A percentile compares a stretch with the other conserved stretches of the same genome.
Conservation (phyloP, 2,113 vertebrate genomes). For the Thalassoma bifasciatum region DNA sequence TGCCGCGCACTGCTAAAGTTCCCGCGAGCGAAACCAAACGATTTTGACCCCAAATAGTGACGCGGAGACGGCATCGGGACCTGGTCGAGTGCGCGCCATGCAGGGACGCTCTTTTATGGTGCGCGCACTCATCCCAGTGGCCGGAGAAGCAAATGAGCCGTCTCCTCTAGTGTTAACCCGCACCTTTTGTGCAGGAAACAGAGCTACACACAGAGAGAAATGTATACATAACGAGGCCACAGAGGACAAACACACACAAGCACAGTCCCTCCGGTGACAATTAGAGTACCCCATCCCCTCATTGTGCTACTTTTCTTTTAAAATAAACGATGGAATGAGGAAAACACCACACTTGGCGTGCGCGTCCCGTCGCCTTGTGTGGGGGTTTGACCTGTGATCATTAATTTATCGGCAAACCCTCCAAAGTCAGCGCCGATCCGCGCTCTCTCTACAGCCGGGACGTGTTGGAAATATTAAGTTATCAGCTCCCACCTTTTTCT, state of each 20-base stretch:
- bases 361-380: constrained; percentile 27
- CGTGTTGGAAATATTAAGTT: constrained; percentile 78
- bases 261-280: constrained; percentile 18
- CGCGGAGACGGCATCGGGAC: neutral
- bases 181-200: constrained; percentile 73
- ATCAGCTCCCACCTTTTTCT: constrained; percentile 68
- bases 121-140: constrained; percentile 37
- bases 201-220: constrained; percentile 25
- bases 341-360: neutral
- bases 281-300: neutral
- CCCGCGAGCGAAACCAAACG: neutral
- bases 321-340: neutral
- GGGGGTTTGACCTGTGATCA: constrained; percentile 35
- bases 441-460: constrained; percentile 42
- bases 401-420: constrained; percentile 49
- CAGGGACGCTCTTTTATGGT: constrained; percentile 48
- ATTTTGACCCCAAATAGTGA: neutral
- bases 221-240: constrained; percentile 8
- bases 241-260: constrained; percentile 18
- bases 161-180: constrained; percentile 47
- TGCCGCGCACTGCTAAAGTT: constrained; percentile 37
- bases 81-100: constrained; percentile 26
- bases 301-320: constrained; percentile 8
- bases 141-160: constrained; percentile 44
- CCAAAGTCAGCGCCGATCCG: neutral